These are phyloP conservation scores for Platerodrilus igneus DNA, from an alignment of 2,888 invertebrate species.

Conservation along the genomic window DNA sequence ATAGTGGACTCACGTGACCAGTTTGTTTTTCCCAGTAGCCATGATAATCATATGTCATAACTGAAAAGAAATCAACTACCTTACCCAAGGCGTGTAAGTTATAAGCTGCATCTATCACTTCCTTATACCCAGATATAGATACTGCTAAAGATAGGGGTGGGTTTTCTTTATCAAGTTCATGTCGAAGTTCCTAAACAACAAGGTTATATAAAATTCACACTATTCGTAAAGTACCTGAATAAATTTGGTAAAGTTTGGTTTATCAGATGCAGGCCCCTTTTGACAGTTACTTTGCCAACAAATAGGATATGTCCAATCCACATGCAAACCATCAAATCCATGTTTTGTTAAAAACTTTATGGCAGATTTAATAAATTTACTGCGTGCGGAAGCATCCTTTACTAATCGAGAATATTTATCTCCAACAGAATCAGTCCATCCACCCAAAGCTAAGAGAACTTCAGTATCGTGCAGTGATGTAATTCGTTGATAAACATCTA, in stretches of 20 bases:
- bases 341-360: constrained; percentile 68
- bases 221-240: constrained; percentile 54
- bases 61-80: constrained; percentile 72
- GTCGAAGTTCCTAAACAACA: constrained; percentile 56
- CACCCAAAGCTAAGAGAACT: constrained; percentile 81
- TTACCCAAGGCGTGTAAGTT: constrained; percentile 67
- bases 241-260: constrained; percentile 71
- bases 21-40: constrained; percentile 82
- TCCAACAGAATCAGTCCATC: constrained; percentile 90
- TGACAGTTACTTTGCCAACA: constrained; percentile 90
- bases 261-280: constrained; percentile 73
- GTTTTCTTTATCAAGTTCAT: constrained; percentile 57
- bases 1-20: constrained; percentile 77
- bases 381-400: constrained; percentile 59
- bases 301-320: constrained; percentile 94
- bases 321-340: constrained; percentile 80
- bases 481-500: constrained; percentile 75
- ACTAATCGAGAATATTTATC: constrained; percentile 82
- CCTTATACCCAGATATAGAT: constrained; percentile 84
- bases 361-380: constrained; percentile 65
- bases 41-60: constrained; percentile 87
- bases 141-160: constrained; percentile 73
- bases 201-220: neutral
- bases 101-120: constrained; percentile 83
- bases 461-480: constrained; percentile 62